Conservation (phyloP, 2,888 invertebrate genomes). For the Anorthoa munda region DNA sequence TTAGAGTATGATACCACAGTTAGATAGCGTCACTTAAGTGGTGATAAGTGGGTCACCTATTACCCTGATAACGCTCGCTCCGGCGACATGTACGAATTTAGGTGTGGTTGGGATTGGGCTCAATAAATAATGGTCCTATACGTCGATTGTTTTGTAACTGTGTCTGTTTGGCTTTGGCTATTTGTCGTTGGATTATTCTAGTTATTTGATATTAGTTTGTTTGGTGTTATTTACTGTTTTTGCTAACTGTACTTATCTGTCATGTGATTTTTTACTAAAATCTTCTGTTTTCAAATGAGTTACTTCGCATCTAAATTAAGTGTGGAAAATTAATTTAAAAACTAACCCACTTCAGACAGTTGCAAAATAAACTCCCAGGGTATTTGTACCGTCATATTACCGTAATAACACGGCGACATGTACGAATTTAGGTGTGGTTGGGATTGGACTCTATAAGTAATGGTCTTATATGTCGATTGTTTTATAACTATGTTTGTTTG, state of each 20-base stretch:
- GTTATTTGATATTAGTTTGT: not conserved
- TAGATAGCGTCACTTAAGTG: conserved; percentile 80
- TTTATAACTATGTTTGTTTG: conserved; percentile 34
- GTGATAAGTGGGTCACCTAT: conserved; percentile 82
- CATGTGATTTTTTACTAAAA: not conserved
- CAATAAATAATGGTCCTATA: conserved; percentile 18
- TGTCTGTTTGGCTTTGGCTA: not conserved
- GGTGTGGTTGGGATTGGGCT: conserved; percentile 56
- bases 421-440: conserved; percentile 64
- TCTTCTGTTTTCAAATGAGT: too few species aligned
- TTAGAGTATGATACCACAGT: conserved; percentile 70
- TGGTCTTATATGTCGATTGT: conserved; percentile 40
- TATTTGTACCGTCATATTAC: conserved; percentile 62
- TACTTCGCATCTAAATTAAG: too few species aligned
- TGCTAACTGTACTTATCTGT: not conserved
- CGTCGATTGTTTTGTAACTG: conserved; percentile 46
- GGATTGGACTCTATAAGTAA: conserved; percentile 25
- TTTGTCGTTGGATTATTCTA: not conserved
- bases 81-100: conserved; percentile 59
- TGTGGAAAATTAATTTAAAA: too few species aligned
- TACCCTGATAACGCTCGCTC: conserved; percentile 74
- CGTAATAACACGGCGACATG: conserved; percentile 71
- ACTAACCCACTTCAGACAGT: too few species aligned
- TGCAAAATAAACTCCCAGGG: too few species aligned
- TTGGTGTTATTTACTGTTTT: not conserved